Base-by-base conservation (phyloP, 2,797 vertebrate species). In the Discoglossus pictus region DNA sequence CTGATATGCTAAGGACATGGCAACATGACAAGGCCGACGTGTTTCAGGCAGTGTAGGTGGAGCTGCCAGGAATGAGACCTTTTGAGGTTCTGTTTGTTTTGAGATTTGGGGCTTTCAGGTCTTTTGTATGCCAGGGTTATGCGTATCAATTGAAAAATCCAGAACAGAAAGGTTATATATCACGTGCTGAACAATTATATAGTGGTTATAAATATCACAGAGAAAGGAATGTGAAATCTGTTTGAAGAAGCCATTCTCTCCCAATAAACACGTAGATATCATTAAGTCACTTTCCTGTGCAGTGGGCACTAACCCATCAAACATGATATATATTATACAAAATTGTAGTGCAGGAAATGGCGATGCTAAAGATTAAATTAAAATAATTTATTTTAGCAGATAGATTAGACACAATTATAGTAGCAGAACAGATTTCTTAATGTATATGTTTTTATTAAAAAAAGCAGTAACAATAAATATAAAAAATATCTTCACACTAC, bases 41-140 rank as follows among this genome's bases (percentile, higher is more conserved):
- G 25, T 55, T 47, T 39, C 43, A 58, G 42, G 43, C 23, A 48
- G 21, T 27, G 16, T 1, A 50, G 43, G 13, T 21, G 16, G 2
- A 27, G 34, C 16, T 55, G 66, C 66, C 58, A 69, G 40, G 21
- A 48, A 61, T 54, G 40, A 54, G n/a, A 34, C 8, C 31, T 55
- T 20, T 20, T 23, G 11, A 15, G 34, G 9, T 53, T 38, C 11
- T 69, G 58, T 69, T 69, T 69, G 40, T 35, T 55, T 62, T 27
- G 31, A 23, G 59, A 61, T 69, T 69, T 68, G 16, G 23, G 25
- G n/a, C 34, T 13, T 16, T 20, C 24, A 61, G 6, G 11, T 9
- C 21, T 15, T 54, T 55, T 54, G 17, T 38, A 17, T 55, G 58
- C 40, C 40, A 47, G 46, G 39, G 44, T 38, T 44, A 35, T 23